Base-by-base conservation (phyloP, 2,888 invertebrate species). In the Cyrtodaria siliqua region DNA sequence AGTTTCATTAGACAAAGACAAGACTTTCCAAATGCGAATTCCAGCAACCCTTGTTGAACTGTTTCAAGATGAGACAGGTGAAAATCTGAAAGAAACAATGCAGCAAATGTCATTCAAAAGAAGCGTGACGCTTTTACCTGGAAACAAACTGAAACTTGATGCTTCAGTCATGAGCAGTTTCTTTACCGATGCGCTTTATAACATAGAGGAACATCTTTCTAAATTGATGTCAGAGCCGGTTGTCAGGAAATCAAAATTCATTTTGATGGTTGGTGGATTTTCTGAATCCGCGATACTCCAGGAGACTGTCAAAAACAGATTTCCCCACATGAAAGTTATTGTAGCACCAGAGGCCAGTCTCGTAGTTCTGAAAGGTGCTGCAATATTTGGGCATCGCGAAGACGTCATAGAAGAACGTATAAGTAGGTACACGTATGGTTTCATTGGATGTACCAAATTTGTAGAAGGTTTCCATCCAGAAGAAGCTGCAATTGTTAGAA, bases 1-100 rank as follows among this genome's bases (percentile, higher is more conserved):
- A 9, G 52, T 66, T 29, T 33, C 24, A 27, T 55, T 42, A 24
- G 42, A 55, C 42, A 4, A 33, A 4, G 56, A 56, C 3, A 42
- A 42, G 2, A 53, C 33, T 4, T 29, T 42, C 18, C 23, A 29
- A 6, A 20, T 66, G 18, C 55, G 64, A 4, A 2, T 66, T 23
- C 64, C 64, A 16, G 56, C 42, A 16, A 66, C 23, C 26, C 44
- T 66, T n/a, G 29, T 52, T 23, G 56, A 66, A 8, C 12, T 56
- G 18, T 66, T 66, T 38, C 23, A 38, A 27, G 56, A 56, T n/a
- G 24, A 29, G 26, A 66, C 64, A 3, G 56, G 47, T 1, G 56
- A 66, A 44, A 27, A 18, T 20, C 20, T 66, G 14, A 55, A 66
- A 56, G 55, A 42, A 12, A 55, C 29, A 2, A 44, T 66, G 1